Evolutionary conservation across 2,888 invertebrate species (phyloP).

Genomic region (Macrosoma leucophasiata): DNA sequence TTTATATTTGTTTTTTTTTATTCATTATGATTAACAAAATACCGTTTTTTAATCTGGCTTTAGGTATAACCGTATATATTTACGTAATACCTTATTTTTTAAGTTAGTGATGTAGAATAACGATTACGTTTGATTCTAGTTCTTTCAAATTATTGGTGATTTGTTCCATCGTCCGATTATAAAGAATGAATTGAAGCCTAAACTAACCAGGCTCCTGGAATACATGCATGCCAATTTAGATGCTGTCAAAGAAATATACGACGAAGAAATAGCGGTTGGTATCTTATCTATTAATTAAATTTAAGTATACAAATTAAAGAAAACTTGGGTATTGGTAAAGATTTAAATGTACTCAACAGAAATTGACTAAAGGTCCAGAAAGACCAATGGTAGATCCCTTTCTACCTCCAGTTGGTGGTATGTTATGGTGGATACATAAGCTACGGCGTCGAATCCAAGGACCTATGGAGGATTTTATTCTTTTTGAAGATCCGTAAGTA

Average conservation of each 20-base stretch:
- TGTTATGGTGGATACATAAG: constrained; percentile 83
- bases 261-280: constrained; percentile 71
- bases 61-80: too few relatives aligned
- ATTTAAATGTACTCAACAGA: constrained; percentile 32
- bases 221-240: constrained; percentile 80
- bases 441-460: constrained; percentile 73
- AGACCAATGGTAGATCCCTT: constrained; percentile 77
- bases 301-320: not conserved
- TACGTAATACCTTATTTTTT: too few relatives aligned
- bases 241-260: constrained; percentile 77
- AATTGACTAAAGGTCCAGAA: constrained; percentile 56
- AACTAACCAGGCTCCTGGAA: constrained; percentile 79
- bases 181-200: constrained; percentile 80
- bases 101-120: too few relatives aligned
- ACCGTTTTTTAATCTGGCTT: too few relatives aligned
- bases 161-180: constrained; percentile 85
- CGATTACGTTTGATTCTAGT: constrained; percentile 73
- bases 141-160: constrained; percentile 83
- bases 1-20: too few relatives aligned
- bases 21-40: too few relatives aligned
- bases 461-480: constrained; percentile 77
- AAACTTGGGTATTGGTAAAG: not conserved
- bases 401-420: constrained; percentile 85
- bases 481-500: constrained; percentile 80
- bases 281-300: not conserved